These are phyloP conservation scores for Tenthredo mesomela DNA, from an alignment of 2,888 invertebrate genomes.

Conservation along the genomic window DNA sequence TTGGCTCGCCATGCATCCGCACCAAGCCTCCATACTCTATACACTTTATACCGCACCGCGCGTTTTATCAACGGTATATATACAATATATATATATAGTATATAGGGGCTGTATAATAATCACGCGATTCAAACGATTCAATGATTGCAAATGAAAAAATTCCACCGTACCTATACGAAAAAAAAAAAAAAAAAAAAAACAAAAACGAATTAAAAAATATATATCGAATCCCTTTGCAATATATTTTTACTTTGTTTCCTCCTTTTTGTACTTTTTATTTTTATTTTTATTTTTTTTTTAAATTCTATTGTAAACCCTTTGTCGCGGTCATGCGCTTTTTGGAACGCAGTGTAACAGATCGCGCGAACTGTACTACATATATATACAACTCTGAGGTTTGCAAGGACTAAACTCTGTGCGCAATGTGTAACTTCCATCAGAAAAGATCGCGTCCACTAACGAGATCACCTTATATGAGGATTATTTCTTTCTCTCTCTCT, in stretches of 20 bases:
- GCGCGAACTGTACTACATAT: not conserved
- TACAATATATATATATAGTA: not conserved
- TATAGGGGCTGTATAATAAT: constrained; percentile 67
- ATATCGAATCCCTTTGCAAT: constrained; percentile 47
- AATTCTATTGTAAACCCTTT: constrained; percentile 73
- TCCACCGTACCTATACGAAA: not conserved
- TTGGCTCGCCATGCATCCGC: constrained; percentile 38
- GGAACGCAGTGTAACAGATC: constrained; percentile 9
- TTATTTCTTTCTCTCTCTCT: not conserved
- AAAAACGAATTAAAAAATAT: no score
- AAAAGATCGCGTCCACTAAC: constrained; percentile 14
- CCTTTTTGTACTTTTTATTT: not conserved
- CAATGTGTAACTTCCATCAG: not conserved
- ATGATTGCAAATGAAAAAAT: constrained; percentile 64
- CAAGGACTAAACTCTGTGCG: constrained; percentile 27
- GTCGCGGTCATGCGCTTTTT: constrained; percentile 10
- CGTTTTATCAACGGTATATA: constrained; percentile 9
- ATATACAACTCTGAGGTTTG: not conserved
- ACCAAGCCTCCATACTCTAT: not conserved
- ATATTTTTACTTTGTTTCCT: constrained; percentile 52
- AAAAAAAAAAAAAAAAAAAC: not conserved
- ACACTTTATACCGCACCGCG: not conserved
- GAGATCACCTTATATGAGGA: constrained; percentile 46
- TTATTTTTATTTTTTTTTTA: constrained; percentile 36
- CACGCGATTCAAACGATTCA: constrained; percentile 65